A percentile compares a stretch with the other conserved stretches of the same genome.
phyloP scores from a whole-genome alignment of 2,888 invertebrate species.

The Hipparchia semele region DNA sequence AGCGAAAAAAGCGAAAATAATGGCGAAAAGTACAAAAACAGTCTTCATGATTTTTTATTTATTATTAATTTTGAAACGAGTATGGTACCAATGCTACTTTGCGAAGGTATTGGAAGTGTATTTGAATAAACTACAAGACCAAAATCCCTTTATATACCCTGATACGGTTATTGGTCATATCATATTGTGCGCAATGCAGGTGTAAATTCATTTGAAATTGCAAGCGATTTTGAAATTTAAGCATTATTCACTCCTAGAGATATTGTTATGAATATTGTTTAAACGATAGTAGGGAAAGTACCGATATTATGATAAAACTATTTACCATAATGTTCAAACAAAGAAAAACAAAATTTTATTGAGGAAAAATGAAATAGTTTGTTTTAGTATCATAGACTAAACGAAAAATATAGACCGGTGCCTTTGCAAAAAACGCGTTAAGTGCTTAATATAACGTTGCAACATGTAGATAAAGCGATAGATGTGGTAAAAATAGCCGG shows the following conservation, averaged over 20 bases:
- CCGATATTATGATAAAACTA: neutral
- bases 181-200: neutral
- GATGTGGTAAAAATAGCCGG: too few species aligned
- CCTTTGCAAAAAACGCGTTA: neutral
- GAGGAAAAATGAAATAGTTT: neutral
- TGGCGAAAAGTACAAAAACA: slow-evolving; percentile 10
- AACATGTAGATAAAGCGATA: too few species aligned
- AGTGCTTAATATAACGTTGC: neutral
- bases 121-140: slow-evolving; percentile 5
- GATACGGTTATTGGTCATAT: neutral
- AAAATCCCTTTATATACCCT: slow-evolving; percentile 6
- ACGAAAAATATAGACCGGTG: neutral
- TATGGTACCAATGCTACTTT: neutral
- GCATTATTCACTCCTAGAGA: slow-evolving; percentile 4
- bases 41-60: slow-evolving; percentile 4
- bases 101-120: neutral
- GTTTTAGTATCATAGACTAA: neutral
- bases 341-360: neutral
- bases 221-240: slow-evolving; percentile 9
- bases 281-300: slow-evolving; percentile 1
- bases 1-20: slow-evolving; percentile 6
- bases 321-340: neutral
- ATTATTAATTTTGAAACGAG: neutral
- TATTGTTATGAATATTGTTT: slow-evolving; percentile 5
- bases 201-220: slow-evolving; percentile 14